phyloP scores from a whole-genome alignment of 2,113 vertebrate species.

The Geothlypis trichas region DNA sequence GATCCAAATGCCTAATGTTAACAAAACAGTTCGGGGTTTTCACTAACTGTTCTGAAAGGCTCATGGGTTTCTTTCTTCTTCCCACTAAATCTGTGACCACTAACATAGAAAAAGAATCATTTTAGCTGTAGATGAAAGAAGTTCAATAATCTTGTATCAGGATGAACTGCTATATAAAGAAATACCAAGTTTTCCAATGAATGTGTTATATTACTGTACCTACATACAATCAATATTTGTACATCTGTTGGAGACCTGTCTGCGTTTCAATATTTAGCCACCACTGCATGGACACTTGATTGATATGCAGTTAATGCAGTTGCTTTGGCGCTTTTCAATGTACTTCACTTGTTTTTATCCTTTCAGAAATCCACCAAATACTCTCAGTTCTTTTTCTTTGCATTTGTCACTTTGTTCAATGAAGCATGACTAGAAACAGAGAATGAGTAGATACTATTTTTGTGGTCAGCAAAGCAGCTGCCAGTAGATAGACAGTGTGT shows the following conservation, averaged over 20 bases:
- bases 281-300: slow-evolving; percentile 65
- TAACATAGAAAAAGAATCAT: slow-evolving; percentile 20
- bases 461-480: slow-evolving; percentile 83
- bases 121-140: slow-evolving; percentile 54
- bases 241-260: slow-evolving; percentile 58
- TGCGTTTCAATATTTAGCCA: slow-evolving; percentile 34
- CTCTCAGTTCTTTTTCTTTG: slow-evolving; percentile 63
- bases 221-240: slow-evolving; percentile 51
- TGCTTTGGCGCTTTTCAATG: slow-evolving; percentile 63
- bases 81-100: slow-evolving; percentile 34
- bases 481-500: slow-evolving; percentile 63
- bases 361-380: slow-evolving; percentile 63
- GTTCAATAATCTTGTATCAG: slow-evolving; percentile 67
- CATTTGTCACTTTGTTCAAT: slow-evolving; percentile 75
- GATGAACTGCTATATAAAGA: slow-evolving; percentile 56
- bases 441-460: slow-evolving; percentile 78
- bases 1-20: slow-evolving; percentile 24
- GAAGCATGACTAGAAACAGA: slow-evolving; percentile 74
- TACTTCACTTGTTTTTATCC: slow-evolving; percentile 58
- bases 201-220: slow-evolving; percentile 69
- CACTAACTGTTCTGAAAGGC: slow-evolving; percentile 32
- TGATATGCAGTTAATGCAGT: slow-evolving; percentile 46
- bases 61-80: slow-evolving; percentile 12
- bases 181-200: slow-evolving; percentile 54
- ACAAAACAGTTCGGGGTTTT: not conserved